Evolutionary conservation across 2,888 invertebrate genomes (phyloP), one percentile per base, ranked within the genome.

Genomic region (Calameuta filiformis): DNA sequence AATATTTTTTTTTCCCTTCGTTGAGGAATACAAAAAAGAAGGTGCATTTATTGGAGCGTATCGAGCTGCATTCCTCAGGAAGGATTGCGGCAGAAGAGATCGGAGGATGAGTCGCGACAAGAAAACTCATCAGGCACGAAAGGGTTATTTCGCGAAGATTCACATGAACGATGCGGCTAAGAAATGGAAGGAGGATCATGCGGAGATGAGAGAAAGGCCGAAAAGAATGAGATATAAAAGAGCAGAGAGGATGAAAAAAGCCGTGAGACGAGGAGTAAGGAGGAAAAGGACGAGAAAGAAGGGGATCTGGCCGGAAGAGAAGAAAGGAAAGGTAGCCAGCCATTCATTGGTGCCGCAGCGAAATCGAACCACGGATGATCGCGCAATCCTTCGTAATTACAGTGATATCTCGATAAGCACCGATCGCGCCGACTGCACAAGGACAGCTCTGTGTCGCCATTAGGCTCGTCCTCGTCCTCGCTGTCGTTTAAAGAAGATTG

Each of bases 341-440:
- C 31, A 31, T 31, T 31, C 31, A 56, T 40, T 15, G 40, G 15
- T 15, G 15, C 40, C 12, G 40, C 40, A 12, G 40, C 4, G 15
- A 23, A 2, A 23, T 23, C 56, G 56, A 56, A 56, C 23, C 23
- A 56, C 23, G 56, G 56, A 56, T 23, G 75, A 75, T 77, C 76
- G 75, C 78, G 78, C 82, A 80, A 85, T 85, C 81, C 77, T 76
- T n/a, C 76, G 81, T 82, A 83, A 84, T 84, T 82, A 82, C 75
- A 75, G 77, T 74, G 75, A 80, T 81, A 80, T 81, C 76, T 68
- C 80, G 79, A 81, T 81, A 82, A 83, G 69, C 79, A 79, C 81
- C 82, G 81, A 82, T 81, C 80, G 81, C 74, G 75, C 23, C 0
- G 15, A 56, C 56, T 23, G 2, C 23, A 9, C 56, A 56, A 56